A percentile compares a stretch with the other conserved stretches of the same genome.
Evolutionary conservation across 2,888 invertebrate genomes (phyloP).

Genomic region (Argyresthia goedartella): DNA sequence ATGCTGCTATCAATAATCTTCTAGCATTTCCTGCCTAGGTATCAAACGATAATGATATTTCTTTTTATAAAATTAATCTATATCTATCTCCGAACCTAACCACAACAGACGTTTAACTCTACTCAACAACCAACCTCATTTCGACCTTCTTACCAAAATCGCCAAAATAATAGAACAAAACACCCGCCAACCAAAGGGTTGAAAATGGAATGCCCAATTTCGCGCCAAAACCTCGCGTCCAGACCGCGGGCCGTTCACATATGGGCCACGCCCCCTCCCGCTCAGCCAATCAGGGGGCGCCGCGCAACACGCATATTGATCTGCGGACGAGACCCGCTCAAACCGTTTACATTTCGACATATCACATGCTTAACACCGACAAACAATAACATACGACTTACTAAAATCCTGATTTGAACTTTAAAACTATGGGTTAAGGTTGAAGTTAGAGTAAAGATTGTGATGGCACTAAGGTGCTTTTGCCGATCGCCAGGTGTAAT

Average conservation of each 20-base stretch:
- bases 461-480: neutral
- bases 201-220: slow-evolving; percentile 46
- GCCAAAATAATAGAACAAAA: slow-evolving; percentile 8
- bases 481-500: neutral
- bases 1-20: too few species aligned
- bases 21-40: too few species aligned
- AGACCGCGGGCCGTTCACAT: slow-evolving; percentile 50
- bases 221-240: slow-evolving; percentile 57
- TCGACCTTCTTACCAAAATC: neutral
- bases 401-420: slow-evolving; percentile 19
- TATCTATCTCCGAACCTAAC: too few species aligned
- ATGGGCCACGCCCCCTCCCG: slow-evolving; percentile 58
- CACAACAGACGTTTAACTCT: slow-evolving; percentile 6
- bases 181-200: slow-evolving; percentile 13
- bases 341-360: slow-evolving; percentile 69
- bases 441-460: neutral
- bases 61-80: too few species aligned
- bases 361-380: slow-evolving; percentile 67
- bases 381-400: slow-evolving; percentile 57
- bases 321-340: slow-evolving; percentile 55
- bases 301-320: slow-evolving; percentile 69
- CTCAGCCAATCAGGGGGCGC: slow-evolving; percentile 61
- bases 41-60: too few species aligned
- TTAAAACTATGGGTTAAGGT: slow-evolving; percentile 4
- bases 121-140: slow-evolving; percentile 12